These are phyloP conservation scores for Ancistrus triradiatus DNA, from an alignment of 2,113 vertebrate species.

Conservation along the genomic window DNA sequence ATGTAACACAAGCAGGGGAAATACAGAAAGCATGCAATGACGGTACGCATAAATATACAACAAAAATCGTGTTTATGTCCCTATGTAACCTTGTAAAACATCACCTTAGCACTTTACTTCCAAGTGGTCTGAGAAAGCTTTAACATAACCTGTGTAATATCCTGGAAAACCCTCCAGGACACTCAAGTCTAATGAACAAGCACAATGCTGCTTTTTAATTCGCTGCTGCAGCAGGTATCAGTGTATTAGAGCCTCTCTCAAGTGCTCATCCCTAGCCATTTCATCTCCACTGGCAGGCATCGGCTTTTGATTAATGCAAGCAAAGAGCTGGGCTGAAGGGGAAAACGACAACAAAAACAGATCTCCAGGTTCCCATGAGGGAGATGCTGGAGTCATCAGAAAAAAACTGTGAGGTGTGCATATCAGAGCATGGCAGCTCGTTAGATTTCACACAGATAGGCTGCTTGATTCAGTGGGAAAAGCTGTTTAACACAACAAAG, in stretches of 20 bases:
- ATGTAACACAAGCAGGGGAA: too few species aligned
- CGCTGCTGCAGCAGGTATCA: conserved; percentile 9
- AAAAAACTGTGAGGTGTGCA: conserved; percentile 22
- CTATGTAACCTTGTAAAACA: background rate
- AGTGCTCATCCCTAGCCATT: conserved; percentile 1
- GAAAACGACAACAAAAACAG: conserved; percentile 19
- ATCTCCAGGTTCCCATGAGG: conserved; percentile 9
- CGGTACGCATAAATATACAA: too few species aligned
- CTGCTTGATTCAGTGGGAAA: conserved; percentile 16
- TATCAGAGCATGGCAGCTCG: conserved; percentile 22
- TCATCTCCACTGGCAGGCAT: conserved; percentile 22
- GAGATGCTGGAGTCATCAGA: conserved; percentile 19
- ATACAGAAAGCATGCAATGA: too few species aligned
- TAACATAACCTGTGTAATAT: background rate
- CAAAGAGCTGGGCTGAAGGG: background rate
- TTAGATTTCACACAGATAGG: conserved; percentile 31
- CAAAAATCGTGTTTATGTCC: too few species aligned
- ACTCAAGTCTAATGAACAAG: conserved; percentile 5
- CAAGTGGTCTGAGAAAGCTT: background rate
- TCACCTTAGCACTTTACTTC: background rate
- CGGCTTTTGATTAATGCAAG: conserved; percentile 16
- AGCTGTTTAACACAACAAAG: conserved; percentile 14
- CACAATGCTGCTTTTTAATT: conserved; percentile 22
- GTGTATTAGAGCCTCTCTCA: conserved; percentile 8
- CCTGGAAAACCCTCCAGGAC: background rate